Conservation (phyloP, 2,797 vertebrate genomes). For the Phoebastria nigripes region DNA sequence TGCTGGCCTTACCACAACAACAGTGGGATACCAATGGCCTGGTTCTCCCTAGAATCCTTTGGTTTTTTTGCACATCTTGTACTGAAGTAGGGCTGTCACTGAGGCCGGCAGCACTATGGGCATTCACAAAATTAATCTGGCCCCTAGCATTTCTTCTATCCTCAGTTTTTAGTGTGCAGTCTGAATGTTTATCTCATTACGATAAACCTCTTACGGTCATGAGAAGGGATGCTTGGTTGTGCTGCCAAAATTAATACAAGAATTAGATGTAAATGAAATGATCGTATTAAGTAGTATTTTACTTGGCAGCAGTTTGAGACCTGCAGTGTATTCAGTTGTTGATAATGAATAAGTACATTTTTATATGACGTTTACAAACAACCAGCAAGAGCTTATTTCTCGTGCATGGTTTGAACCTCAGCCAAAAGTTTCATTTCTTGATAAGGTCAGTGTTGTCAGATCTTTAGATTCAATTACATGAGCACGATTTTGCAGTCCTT, state of each 20-base stretch:
- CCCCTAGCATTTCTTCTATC: not conserved
- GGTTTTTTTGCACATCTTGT: not conserved
- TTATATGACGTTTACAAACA: conserved; percentile 46
- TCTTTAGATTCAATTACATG: conserved; percentile 42
- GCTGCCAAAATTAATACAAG: conserved; percentile 30
- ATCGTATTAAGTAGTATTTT: not conserved
- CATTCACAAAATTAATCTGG: not conserved
- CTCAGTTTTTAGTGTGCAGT: not conserved
- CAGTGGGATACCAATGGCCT: not conserved
- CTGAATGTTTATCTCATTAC: not conserved
- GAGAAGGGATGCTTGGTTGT: not conserved
- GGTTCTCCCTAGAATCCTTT: not conserved
- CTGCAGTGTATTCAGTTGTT: conserved; percentile 34
- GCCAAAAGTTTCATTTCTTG: conserved; percentile 39
- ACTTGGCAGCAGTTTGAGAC: conserved; percentile 26
- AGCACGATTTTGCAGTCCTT: conserved; percentile 28
- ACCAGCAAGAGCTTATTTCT: conserved; percentile 31
- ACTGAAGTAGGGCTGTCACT: not conserved
- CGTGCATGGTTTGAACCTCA: conserved; percentile 8
- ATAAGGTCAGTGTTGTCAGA: conserved; percentile 50
- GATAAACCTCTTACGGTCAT: not conserved
- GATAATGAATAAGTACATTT: conserved; percentile 60
- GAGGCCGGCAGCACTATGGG: not conserved
- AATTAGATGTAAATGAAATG: conserved; percentile 50
- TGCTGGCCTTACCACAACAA: not conserved